Evolutionary conservation across 2,113 vertebrate genomes (phyloP), one percentile per base, ranked within the genome.

Genomic region (Xiphophorus hellerii): DNA sequence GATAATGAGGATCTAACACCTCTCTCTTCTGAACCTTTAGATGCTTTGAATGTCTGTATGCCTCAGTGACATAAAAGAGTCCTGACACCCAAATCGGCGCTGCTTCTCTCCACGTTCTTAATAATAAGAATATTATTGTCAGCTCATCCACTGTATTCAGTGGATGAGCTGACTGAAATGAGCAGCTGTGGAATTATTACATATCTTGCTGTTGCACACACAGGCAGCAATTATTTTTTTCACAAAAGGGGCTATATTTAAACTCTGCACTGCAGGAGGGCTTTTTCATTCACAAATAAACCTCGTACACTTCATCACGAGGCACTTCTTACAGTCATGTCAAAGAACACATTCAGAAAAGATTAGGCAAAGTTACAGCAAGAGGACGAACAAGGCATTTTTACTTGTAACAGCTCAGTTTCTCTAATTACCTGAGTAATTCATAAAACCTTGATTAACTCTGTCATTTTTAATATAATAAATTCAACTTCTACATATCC

Each of bases 141-240:
- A 28, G 28, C 28, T 28, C 28, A 28, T 28, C 28, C 28, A 33
- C 71, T 81, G 71, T 48, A 85, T 87, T 86, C 62, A 71, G 82
- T 69, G 80, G 63, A 71, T 71, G 78, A 86, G 67, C 66, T 65
- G 88, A 92, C 75, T 87, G 84, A 90, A 86, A 86, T 83, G 71
- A 84, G 81, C 58, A 83, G 73, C 79, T 63, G 64, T 81, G 71
- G 79, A 89, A 91, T 91, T 87, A 87, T 73, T 70, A 82, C 39
- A 80, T 27, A 28, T 85, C 80, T 78, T 37, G 27, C 81, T 85
- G 80, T 81, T 84, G 77, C 70, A 37, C 66, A 82, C 63, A 80
- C 84, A 87, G 73, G 80, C 71, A 73, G 73, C 76, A 87, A 92
- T 92, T 89, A 89, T 89, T 81, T 90, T 90, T 81, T 74, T 73